These are phyloP conservation scores for Calcarius ornatus DNA, from an alignment of 2,113 vertebrate genomes.

Conservation along the genomic window DNA sequence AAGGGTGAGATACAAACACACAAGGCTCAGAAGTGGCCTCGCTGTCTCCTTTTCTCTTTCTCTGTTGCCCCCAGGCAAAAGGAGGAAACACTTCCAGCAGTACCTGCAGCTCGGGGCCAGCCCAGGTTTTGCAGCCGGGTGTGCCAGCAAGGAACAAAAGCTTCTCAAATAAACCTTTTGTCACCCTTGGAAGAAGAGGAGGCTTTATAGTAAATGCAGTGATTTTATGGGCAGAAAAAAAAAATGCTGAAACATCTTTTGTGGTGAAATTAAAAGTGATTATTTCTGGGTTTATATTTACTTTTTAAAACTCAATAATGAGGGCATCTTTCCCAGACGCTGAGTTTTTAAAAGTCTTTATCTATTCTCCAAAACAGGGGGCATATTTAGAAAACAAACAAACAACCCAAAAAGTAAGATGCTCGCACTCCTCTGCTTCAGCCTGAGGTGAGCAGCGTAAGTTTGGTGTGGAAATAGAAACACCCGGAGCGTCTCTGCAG, in stretches of 20 bases:
- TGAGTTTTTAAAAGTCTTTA: neutral
- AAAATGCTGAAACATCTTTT: neutral
- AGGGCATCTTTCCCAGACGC: neutral
- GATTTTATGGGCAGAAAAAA: neutral
- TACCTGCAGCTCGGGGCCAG: neutral
- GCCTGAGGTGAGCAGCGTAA: neutral
- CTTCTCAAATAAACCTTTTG: neutral
- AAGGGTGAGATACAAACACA: neutral
- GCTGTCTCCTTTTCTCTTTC: neutral
- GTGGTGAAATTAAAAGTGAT: neutral
- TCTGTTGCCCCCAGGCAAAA: neutral
- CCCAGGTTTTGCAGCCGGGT: neutral
- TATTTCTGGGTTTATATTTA: neutral
- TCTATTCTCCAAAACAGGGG: neutral
- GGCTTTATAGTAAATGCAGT: neutral
- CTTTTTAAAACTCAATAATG: neutral
- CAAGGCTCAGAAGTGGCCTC: neutral
- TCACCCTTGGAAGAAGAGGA: neutral
- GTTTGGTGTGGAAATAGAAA: neutral
- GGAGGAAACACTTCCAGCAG: neutral
- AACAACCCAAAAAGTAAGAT: neutral
- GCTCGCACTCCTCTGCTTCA: neutral
- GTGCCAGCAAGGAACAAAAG: neutral
- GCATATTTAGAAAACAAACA: neutral
- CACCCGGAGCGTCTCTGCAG: fast-evolving